Percentiles rank a stretch among this genome's conserved stretches.
These are phyloP conservation scores for Ptychochromis oligacanthus DNA, from an alignment of 2,113 vertebrate genomes.

Conservation along the genomic window DNA sequence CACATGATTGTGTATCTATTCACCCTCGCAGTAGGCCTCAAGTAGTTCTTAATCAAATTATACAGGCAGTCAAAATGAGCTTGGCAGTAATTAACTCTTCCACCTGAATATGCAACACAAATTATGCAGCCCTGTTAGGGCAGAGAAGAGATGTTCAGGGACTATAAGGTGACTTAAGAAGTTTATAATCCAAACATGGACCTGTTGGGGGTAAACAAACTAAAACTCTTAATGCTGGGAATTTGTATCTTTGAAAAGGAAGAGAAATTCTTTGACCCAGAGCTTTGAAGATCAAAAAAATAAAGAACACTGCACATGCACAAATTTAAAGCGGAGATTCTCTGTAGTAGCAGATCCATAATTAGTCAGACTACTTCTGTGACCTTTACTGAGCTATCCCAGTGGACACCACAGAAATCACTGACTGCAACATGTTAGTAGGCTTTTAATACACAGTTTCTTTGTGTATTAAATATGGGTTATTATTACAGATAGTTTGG, in stretches of 20 bases:
- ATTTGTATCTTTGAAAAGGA: neutral
- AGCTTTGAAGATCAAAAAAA: constrained; percentile 28
- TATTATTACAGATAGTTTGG: neutral
- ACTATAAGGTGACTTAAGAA: constrained; percentile 28
- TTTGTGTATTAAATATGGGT: neutral
- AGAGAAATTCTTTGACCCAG: neutral
- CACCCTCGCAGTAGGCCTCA: constrained; percentile 72
- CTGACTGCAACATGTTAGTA: neutral
- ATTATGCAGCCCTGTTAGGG: constrained; percentile 61
- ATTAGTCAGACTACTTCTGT: constrained; percentile 84
- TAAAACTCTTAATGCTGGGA: neutral
- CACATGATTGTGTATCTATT: constrained; percentile 75
- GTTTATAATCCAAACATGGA: constrained; percentile 42
- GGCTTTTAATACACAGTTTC: neutral
- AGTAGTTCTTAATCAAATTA: constrained; percentile 82
- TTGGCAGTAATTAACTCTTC: constrained; percentile 76
- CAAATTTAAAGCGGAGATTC: constrained; percentile 36
- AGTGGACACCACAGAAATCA: constrained; percentile 39
- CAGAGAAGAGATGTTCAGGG: constrained; percentile 41
- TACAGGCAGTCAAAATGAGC: constrained; percentile 73
- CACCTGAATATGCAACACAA: constrained; percentile 68
- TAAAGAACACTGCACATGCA: neutral
- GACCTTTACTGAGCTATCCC: constrained; percentile 81
- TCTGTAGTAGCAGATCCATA: constrained; percentile 82
- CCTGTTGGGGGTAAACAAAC: constrained; percentile 38